Evolutionary conservation across 2,888 invertebrate species (phyloP).

Genomic region (Melieria picta): DNA sequence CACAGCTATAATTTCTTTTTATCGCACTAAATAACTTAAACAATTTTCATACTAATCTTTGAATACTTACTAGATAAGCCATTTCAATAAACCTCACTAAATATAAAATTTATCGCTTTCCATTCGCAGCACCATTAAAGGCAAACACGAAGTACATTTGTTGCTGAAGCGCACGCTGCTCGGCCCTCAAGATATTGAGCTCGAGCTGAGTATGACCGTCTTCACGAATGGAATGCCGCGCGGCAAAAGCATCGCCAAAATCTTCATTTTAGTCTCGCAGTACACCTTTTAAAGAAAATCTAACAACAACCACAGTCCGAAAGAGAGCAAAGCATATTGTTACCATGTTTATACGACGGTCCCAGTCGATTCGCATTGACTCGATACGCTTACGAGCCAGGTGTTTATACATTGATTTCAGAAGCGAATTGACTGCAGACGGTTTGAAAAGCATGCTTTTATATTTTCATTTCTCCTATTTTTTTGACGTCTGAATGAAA

Average conservation of each 20-base stretch:
- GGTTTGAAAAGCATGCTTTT: no score
- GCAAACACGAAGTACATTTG: constrained; percentile 78
- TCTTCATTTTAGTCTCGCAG: constrained; percentile 87
- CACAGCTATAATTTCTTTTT: not conserved
- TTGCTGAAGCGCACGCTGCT: constrained; percentile 77
- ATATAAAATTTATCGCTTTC: not conserved
- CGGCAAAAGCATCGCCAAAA: constrained; percentile 85
- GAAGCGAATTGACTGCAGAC: no score
- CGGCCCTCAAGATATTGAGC: constrained; percentile 91
- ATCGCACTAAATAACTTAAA: no score
- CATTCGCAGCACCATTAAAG: constrained; percentile 67
- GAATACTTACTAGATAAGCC: not conserved
- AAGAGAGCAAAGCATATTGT: no score
- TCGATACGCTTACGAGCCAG: no score
- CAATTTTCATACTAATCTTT: no score
- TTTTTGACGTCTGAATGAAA: no score
- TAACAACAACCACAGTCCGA: not conserved
- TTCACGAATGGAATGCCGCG: constrained; percentile 78
- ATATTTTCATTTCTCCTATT: no score
- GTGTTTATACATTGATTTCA: no score
- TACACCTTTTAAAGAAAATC: constrained; percentile 73
- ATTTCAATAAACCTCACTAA: not conserved
- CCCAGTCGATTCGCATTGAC: no score
- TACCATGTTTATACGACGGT: no score
- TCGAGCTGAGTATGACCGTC: constrained; percentile 87